Evolutionary conservation across 2,113 vertebrate genomes (phyloP), one percentile per base, ranked within the genome.

Genomic region (Thomomys bottae): DNA sequence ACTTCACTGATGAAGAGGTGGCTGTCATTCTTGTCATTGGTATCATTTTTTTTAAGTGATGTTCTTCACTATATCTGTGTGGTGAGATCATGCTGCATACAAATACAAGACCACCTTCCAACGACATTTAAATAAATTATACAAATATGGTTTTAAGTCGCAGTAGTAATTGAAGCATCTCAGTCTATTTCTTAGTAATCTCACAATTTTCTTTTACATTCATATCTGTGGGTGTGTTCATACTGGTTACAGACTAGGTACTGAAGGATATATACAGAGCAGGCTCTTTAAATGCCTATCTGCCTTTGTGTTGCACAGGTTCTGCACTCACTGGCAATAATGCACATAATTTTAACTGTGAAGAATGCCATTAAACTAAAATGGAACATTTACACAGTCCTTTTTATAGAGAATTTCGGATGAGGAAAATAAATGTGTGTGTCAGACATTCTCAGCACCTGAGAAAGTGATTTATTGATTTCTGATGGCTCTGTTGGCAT

Each of bases 21-120:
- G 96, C 96, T 97, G 97, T 97, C 96, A 92, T 90, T 96, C 96
- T 93, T 97, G 97, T 97, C 95, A 95, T 97, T 94, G 88, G 93
- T 93, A 88, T 96, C 88, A 95, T 97, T 97, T 97, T 97, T 97
- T 97, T 96, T 95, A 96, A 97, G 88, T 95, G 92, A 15, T 92
- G 78, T 92, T 84, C 94, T 95, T 95, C 75, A 85, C 96, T 95
- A 89, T 89, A 83, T 96, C 61, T 71, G 68, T 96, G 86, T 93
- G 88, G 90, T 95, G 32, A 0, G 85, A 86, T 68, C 70, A 34
- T 90, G 30, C 67, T 64, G 1, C 72, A 71, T 95, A 42, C 45
- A 86, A 38, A 87, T 77, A 64, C 70, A 26, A 73, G 49, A 75
- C 77, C 36, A 24, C 70, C 67, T 57, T 49, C 68, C 90, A 94